These are phyloP conservation scores for Carposina sasakii DNA, from an alignment of 1,140 invertebrate species.

Conservation along the genomic window DNA sequence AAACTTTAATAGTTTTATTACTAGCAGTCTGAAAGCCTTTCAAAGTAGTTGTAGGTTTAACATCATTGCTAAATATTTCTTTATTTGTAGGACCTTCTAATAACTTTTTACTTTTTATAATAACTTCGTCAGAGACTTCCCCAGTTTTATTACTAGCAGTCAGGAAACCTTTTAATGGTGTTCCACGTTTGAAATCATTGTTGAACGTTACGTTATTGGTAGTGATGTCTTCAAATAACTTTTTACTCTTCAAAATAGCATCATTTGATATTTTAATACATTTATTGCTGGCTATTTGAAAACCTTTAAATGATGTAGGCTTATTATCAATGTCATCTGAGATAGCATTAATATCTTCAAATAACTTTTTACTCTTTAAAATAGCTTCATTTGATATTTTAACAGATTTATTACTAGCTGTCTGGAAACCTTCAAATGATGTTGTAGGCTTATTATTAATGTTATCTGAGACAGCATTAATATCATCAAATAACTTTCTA, in stretches of 20 bases:
- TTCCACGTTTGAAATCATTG: background rate
- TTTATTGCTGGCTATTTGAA: constrained; percentile 23
- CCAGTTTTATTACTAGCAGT: constrained; percentile 40
- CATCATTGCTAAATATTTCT: too few species aligned
- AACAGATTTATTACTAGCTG: constrained; percentile 37
- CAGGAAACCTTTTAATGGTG: constrained; percentile 29
- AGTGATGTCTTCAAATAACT: constrained; percentile 40
- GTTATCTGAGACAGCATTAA: constrained; percentile 1
- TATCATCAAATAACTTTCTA: constrained; percentile 38
- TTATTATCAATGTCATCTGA: constrained; percentile 14
- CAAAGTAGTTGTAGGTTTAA: too few species aligned
- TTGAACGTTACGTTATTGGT: constrained; percentile 7
- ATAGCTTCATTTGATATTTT: constrained; percentile 36
- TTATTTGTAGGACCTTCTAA: constrained; percentile 23
- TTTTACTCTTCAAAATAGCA: constrained; percentile 45
- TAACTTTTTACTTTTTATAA: constrained; percentile 32
- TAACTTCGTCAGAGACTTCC: constrained; percentile 39
- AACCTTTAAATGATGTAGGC: constrained; percentile 23
- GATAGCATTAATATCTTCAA: constrained; percentile 16
- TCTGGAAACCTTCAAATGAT: constrained; percentile 32
- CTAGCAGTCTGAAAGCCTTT: constrained; percentile 31
- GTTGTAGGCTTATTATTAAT: background rate
- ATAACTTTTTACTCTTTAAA: constrained; percentile 30
- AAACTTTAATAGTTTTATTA: constrained; percentile 33
- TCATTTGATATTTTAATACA: constrained; percentile 40